Evolutionary conservation across 2,797 vertebrate species (phyloP).

Genomic region (Salarias fasciatus): DNA sequence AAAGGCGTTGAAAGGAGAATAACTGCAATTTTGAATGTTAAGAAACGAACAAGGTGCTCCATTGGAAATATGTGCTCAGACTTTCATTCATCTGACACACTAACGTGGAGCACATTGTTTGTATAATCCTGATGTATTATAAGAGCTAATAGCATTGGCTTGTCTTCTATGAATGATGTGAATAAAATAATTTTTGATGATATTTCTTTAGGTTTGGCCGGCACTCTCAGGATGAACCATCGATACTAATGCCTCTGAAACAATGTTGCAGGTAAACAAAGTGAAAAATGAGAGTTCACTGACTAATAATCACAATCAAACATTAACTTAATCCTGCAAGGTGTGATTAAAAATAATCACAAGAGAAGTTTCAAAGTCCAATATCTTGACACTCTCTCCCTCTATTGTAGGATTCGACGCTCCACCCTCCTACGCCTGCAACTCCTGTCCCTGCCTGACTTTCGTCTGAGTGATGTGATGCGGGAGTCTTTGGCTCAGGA

Average conservation of each 20-base stretch:
- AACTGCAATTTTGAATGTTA: too few species aligned
- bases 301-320: not conserved
- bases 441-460: conserved; percentile 86
- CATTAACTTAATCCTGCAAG: too few species aligned
- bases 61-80: too few species aligned
- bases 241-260: conserved; percentile 89
- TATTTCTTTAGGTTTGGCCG: conserved; percentile 89
- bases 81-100: not conserved
- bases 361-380: too few species aligned
- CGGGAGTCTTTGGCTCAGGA: conserved; percentile 87
- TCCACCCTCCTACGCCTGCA: conserved; percentile 89
- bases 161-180: too few species aligned
- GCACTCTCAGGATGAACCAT: conserved; percentile 90
- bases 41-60: too few species aligned
- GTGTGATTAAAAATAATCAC: too few species aligned
- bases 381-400: too few species aligned
- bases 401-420: conserved; percentile 88
- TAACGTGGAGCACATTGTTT: too few species aligned
- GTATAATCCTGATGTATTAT: too few species aligned
- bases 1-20: too few species aligned
- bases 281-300: not conserved
- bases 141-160: too few species aligned
- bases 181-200: not conserved
- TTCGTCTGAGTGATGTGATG: conserved; percentile 89
- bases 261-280: conserved; percentile 92